Evolutionary conservation across 2,797 vertebrate species (phyloP).

Genomic region (Erethizon dorsatum): DNA sequence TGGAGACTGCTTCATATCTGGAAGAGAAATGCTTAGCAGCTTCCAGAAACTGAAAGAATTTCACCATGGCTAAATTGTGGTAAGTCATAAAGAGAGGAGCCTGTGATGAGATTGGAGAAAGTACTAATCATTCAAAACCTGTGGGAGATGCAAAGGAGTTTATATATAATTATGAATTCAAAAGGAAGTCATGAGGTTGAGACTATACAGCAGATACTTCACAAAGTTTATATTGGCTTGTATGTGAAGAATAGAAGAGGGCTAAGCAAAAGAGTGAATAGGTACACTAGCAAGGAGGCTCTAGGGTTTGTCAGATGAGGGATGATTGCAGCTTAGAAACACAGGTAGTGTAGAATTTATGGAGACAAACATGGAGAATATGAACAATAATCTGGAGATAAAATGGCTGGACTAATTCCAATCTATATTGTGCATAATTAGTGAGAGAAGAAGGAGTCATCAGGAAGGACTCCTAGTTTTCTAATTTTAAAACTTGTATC

Average conservation of each 20-base stretch:
- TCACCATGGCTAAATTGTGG: background rate
- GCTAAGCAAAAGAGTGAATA: background rate
- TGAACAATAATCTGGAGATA: background rate
- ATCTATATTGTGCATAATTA: background rate
- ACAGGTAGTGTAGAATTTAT: background rate
- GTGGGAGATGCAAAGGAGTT: background rate
- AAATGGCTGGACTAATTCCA: background rate
- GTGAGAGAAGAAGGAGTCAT: background rate
- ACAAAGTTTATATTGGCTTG: background rate
- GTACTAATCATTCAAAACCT: background rate
- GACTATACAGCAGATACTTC: background rate
- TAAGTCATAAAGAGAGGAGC: background rate
- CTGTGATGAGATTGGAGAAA: background rate
- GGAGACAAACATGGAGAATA: background rate
- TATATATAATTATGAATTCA: slow-evolving; percentile 33
- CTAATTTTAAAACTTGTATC: slow-evolving; percentile 29
- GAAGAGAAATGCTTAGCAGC: background rate
- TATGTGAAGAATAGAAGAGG: background rate
- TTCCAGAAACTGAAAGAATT: background rate
- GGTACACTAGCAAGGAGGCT: background rate
- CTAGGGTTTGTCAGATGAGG: background rate
- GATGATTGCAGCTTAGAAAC: background rate
- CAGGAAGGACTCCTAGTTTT: background rate
- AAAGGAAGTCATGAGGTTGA: background rate
- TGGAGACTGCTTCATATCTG: slow-evolving; percentile 18